phyloP scores from a whole-genome alignment of 2,113 vertebrate species.

The Empidonax traillii region DNA sequence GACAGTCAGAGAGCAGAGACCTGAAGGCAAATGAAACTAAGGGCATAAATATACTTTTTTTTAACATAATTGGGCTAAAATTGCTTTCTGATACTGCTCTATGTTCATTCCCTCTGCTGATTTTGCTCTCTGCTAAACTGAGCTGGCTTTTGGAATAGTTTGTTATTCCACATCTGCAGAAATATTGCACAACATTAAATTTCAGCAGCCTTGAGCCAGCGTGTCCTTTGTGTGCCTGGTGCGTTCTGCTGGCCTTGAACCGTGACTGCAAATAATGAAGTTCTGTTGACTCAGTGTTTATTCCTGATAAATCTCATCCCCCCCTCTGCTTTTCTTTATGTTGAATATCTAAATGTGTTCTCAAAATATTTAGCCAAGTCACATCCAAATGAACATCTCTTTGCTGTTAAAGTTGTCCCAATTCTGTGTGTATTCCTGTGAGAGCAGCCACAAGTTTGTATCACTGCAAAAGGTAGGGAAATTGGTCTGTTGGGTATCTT shows the following conservation, averaged over 20 bases:
- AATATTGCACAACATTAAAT: constrained; percentile 52
- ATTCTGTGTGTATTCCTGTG: neutral
- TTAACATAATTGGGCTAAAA: neutral
- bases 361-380: neutral
- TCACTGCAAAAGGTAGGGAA: neutral
- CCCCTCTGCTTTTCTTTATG: neutral
- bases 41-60: neutral
- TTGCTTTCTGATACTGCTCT: neutral
- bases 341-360: neutral
- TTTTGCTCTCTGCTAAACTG: neutral
- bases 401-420: neutral
- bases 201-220: constrained; percentile 27
- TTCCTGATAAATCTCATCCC: constrained; percentile 10
- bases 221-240: constrained; percentile 2
- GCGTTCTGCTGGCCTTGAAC: constrained; percentile 37
- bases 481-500: neutral
- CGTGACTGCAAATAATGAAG: neutral
- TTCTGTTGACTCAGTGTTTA: constrained; percentile 38
- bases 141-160: neutral
- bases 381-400: neutral
- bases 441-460: neutral
- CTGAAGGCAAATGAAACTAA: neutral
- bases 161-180: constrained; percentile 36
- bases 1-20: neutral
- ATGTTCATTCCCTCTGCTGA: neutral